Evolutionary conservation across 1,140 invertebrate genomes (phyloP), one percentile per base, ranked within the genome.

Genomic region (Chironomus tepperi): DNA sequence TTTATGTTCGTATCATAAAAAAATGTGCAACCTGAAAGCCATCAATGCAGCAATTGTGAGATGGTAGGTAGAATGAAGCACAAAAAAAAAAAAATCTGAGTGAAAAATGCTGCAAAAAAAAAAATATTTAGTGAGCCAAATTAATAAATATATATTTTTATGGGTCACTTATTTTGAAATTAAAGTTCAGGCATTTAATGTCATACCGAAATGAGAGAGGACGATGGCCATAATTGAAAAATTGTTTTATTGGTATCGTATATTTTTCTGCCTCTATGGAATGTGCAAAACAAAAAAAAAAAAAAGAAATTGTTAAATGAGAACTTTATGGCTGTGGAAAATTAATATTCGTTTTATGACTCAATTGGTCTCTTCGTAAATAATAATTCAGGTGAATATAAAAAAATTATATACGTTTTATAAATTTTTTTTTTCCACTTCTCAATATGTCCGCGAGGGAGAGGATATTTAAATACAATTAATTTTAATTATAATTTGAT

Each of bases 211-310:
- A 12, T 12, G 47, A 57, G 47, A 57, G 12, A 57, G 18, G 65
- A 70, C 65, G 65, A 70, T 70, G 65, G 18, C 19, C 19, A 19
- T 70, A 70, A 70, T 70, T 70, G 65, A 70, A 70, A 70, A 70
- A 70, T 70, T 70, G 19, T 70, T 70, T 70, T 70, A 70, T 70
- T 70, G 65, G 65, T 34, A 19, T 70, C 65, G 65, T 70, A 70
- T 70, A 18, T 70, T 70, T n/a, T 57, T 8, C 47, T 57, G 47
- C 12, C n/a, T 12, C 47, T 57, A 34, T 34, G 47, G 12, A n/a
- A 57, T 57, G n/a, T 15, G 12, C 47, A 15, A 57, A n/a, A 57
- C 47, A 57, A 57, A n/a, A 57, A n/a, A n/a, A n/a, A n/a, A n/a
- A n/a, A n/a, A 57, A n/a, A 34, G 24, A 34, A 57, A 57, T 15